Evolutionary conservation across 1,140 invertebrate species (phyloP), one percentile per base, ranked within the genome.

Genomic region (Zaprionus nigranus): DNA sequence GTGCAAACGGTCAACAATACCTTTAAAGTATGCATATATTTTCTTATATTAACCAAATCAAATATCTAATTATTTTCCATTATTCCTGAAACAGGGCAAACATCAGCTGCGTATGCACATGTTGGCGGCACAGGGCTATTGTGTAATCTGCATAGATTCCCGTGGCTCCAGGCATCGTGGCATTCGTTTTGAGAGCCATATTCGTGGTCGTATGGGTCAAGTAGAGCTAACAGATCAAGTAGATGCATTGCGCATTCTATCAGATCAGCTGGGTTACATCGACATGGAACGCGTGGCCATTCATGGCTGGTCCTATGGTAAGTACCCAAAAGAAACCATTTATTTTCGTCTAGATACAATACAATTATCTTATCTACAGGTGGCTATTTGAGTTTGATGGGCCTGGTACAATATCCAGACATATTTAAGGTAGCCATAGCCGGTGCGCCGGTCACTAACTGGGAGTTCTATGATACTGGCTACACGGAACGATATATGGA

Each of bases 401-500:
- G 96, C 4, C 93, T 98, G 20, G 96, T 96, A 78, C 97, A 97
- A 56, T 95, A 96, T 92, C 96, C 97, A 2, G 95, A 97, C 72
- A 93, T 97, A 53, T 98, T 98, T 92, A 98, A 97, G 93, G 95
- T 97, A 91, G 97, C 97, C 20, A 97, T 99, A 71, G 98, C 98
- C 60, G 99, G 99, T 38, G 99, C 99, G 12, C 99, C 99, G 0
- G 99, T 99, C 0, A 98, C 98, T 13, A 97, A 97, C 78, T 99
- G 99, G 99, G 95, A 96, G 70, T 95, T 98, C 53, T 99, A 98
- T 93, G 95, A 95, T 91, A 93, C 92, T 6, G 98, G 98, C 15
- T 99, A 99, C 93, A 99, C 99, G 22, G 98, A 98, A 93, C 94
- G 99, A 43, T 99, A 99, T 93, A 98, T 99, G 98, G 98, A 98